Percentiles rank a stretch among this genome's conserved stretches.
These are phyloP conservation scores for Melieria picta DNA, from an alignment of 2,888 invertebrate genomes.

Conservation along the genomic window DNA sequence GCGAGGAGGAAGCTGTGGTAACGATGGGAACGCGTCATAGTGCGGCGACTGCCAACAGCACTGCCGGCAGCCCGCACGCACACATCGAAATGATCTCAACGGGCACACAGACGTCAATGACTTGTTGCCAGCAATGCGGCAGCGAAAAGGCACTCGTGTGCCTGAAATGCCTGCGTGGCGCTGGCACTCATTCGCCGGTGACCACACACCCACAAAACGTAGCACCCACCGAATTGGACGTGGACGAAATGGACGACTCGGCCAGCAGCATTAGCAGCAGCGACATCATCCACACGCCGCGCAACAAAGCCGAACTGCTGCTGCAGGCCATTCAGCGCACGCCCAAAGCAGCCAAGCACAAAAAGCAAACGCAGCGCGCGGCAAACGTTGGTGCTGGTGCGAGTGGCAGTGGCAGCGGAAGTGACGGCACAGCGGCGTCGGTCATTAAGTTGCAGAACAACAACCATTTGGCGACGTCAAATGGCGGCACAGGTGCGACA, in stretches of 20 bases:
- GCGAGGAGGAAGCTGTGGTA: conserved; percentile 43
- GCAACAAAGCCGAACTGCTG: conserved; percentile 69
- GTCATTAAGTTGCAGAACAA: neutral
- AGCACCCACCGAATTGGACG: conserved; percentile 20
- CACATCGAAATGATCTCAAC: conserved; percentile 64
- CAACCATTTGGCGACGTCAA: neutral
- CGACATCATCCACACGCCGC: conserved; percentile 59
- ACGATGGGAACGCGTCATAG: conserved; percentile 6
- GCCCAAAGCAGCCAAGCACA: conserved; percentile 62
- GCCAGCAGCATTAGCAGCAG: conserved; percentile 53
- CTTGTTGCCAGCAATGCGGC: conserved; percentile 58
- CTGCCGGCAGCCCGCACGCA: conserved; percentile 19
- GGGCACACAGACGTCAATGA: conserved; percentile 64
- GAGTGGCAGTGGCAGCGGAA: neutral
- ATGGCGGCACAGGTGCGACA: conserved; percentile 13
- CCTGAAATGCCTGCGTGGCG: conserved; percentile 53
- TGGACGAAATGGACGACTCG: conserved; percentile 37
- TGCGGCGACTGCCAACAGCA: conserved; percentile 27
- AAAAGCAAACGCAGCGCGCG: conserved; percentile 37
- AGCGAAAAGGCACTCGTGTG: conserved; percentile 63
- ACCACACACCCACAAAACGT: neutral
- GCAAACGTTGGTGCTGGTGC: conserved; percentile 17
- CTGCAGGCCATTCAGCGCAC: conserved; percentile 70
- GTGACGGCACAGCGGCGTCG: conserved; percentile 9
- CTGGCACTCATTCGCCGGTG: conserved; percentile 35